Base-by-base conservation (phyloP, 2,888 invertebrate species). In the Conomelus anceps region DNA sequence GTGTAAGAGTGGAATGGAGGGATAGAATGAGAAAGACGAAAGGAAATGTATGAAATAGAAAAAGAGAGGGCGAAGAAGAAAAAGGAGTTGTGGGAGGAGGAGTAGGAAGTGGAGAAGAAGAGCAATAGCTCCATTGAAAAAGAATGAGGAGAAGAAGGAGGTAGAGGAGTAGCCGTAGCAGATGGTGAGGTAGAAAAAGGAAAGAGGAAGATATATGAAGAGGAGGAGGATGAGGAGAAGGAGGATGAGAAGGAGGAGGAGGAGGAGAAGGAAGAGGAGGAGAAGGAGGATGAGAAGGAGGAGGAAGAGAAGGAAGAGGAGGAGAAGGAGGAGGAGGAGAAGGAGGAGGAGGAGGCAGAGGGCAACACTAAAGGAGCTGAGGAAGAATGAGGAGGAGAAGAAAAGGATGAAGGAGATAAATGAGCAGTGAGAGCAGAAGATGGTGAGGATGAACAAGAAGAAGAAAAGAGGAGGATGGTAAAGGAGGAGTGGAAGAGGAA, bases 81-180 rank as follows among this genome's bases (percentile, higher is more conserved):
- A 85, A 86, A 89, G 86, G 86, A 89, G 89, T 85, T 29, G 41
- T 84, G 22, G 88, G 24, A 87, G 85, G 84, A 29, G 26, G 24
- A 84, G 24, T 26, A 29, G 84, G 87, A 22, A 23, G 34, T 23
- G 22, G 84, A 17, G 17, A 22, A 84, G 89, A 63, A 23, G 84
- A 63, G 22, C 3, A 22, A 34, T 4, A 34, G 17, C n/a, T n/a
- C n/a, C n/a, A n/a, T n/a, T n/a, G 34, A 9, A 34, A 13, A 34
- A 34, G 34, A 34, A 34, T 11, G 24, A 85, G 26, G 85, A 23
- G 22, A 29, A 34, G 22, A 13, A 85, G 9, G 1, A 22, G 3
- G 88, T 17, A 29, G 22, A 85, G 20, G 87, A 22, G 88, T 29
- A 22, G 41, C 6, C 86, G 29, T 22, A 84, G 23, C 23, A 84